Conservation (phyloP, 2,797 vertebrate genomes). For the Lithobates sylvaticus region DNA sequence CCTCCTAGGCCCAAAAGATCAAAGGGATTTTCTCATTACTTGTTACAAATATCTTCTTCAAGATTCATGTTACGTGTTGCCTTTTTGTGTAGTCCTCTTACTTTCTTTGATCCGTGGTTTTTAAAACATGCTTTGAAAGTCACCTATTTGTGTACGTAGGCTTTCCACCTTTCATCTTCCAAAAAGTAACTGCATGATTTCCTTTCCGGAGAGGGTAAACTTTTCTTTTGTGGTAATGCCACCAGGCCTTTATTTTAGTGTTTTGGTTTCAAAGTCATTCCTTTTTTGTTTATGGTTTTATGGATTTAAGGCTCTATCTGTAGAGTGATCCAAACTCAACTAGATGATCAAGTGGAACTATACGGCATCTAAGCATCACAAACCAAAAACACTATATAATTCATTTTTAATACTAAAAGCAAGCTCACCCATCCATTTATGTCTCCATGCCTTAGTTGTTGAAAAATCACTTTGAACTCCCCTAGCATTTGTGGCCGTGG, state of each 20-base stretch:
- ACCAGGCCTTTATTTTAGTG: no score
- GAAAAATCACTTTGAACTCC: no score
- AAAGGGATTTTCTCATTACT: constrained; percentile 54
- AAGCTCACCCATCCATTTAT: no score
- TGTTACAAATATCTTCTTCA: constrained; percentile 40
- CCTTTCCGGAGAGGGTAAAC: neutral
- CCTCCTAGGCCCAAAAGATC: constrained; percentile 51
- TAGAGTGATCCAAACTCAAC: no score
- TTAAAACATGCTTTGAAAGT: constrained; percentile 41
- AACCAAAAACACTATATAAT: no score
- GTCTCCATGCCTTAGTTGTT: no score
- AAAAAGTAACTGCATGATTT: neutral
- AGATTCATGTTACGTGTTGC: constrained; percentile 39
- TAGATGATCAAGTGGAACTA: no score
- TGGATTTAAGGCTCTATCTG: neutral
- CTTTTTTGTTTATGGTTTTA: neutral
- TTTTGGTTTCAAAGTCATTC: neutral
- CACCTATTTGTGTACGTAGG: constrained; percentile 27
- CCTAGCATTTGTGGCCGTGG: no score
- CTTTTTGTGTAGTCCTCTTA: constrained; percentile 3
- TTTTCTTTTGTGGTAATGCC: neutral
- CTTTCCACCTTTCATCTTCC: constrained; percentile 33
- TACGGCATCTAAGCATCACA: no score
- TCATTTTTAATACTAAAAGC: no score
- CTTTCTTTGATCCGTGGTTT: constrained; percentile 51